Conservation (phyloP, 2,113 vertebrate species). For the Uria lomvia region DNA sequence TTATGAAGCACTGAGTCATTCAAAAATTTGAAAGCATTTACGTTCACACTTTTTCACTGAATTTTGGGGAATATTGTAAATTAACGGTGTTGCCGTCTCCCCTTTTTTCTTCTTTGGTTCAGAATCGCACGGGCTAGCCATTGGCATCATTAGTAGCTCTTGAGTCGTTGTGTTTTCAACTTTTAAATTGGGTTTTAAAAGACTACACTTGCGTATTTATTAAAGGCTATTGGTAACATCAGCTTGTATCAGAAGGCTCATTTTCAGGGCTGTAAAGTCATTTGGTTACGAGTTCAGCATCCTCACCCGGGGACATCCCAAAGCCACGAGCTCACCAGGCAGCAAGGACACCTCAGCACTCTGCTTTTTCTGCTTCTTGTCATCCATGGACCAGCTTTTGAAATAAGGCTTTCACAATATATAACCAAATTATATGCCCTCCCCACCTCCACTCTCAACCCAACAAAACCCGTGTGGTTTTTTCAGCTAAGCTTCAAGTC, state of each 20-base stretch:
- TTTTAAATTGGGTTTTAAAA: not conserved
- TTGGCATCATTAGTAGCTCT: not conserved
- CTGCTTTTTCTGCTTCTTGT: not conserved
- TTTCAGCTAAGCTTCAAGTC: not conserved
- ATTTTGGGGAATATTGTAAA: not conserved
- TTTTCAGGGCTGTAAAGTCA: not conserved
- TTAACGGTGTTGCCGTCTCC: not conserved
- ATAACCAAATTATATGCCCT: not conserved
- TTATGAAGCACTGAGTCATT: not conserved
- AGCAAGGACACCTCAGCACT: not conserved
- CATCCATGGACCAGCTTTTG: not conserved
- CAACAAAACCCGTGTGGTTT: not conserved
- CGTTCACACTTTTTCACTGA: not conserved
- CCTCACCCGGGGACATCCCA: not conserved
- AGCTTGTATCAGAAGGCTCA: not conserved
- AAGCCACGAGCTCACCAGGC: not conserved
- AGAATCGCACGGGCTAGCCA: rapidly evolving
- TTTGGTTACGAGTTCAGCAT: not conserved
- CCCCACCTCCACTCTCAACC: not conserved
- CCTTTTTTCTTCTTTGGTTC: not conserved
- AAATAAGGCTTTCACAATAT: not conserved
- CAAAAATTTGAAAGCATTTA: not conserved
- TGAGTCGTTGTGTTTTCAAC: rapidly evolving
- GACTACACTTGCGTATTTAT: rapidly evolving
- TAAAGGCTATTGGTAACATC: not conserved